Evolutionary conservation across 2,113 vertebrate species (phyloP), one percentile per base, ranked within the genome.

Genomic region (Opisthocomus hoazin): DNA sequence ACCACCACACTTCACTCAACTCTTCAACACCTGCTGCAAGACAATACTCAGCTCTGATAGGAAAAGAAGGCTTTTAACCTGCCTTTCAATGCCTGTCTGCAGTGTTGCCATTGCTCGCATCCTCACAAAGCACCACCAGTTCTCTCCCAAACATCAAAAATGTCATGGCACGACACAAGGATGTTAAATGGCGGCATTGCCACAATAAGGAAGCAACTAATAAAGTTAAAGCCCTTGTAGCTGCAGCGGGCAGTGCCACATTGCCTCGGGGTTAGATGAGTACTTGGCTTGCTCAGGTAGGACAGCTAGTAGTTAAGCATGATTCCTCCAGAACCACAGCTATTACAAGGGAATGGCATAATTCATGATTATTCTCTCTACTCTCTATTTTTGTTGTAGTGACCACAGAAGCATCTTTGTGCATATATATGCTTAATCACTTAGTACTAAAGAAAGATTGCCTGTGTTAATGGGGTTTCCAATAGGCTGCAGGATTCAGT

Each of bases 221-320:
- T 14, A 0, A 36, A 50, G 57, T 2, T 2, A 1, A 53, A 17
- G 10, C 2, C 32, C 26, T 22, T 10, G 22, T 2, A 6, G 30
- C 36, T 51, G 64, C 43, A 60, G 45, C 29, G 15, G 46, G 30
- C 23, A 57, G 32, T 15, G 43, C n/a, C 61, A 12, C 2, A 0
- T 1, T 6, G 13, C 61, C 56, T 12, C 50, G 23, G 50, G 30
- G 4, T 9, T 17, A 32, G 17, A 20, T 2, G 5, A 50, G n/a
- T 8, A 12, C 4, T 15, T 20, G 22, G 12, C 45, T 12, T 8
- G 34, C 30, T 39, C 45, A 12, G 50, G 23, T 8, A 22, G 50
- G 15, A 32, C 39, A 74, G 58, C 15, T 39, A 0, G 2, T 11
- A n/a, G 20, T 30, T 17, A 20, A 15, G 11, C 10, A n/a, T 48